Conservation (phyloP, 2,797 vertebrate species). For the Manis crassicaudata region DNA sequence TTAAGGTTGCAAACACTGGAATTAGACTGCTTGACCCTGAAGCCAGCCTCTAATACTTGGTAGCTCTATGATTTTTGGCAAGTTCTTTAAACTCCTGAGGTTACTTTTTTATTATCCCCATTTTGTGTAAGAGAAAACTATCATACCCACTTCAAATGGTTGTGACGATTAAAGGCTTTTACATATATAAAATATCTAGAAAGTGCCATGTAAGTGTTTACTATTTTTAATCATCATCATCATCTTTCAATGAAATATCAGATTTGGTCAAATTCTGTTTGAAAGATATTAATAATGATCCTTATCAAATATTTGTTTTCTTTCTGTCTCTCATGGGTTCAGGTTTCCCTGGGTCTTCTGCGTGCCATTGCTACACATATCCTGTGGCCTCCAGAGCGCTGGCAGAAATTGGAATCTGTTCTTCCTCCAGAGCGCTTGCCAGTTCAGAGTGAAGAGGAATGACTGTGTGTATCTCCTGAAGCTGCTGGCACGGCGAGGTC, state of each 20-base stretch:
- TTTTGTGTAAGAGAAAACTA: too few species aligned
- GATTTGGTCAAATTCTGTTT: background rate
- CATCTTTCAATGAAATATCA: background rate
- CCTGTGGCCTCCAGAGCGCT: constrained; percentile 87
- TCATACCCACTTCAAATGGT: background rate
- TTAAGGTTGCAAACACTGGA: background rate
- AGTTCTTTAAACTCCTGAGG: background rate
- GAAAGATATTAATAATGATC: background rate
- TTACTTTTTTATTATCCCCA: too few species aligned
- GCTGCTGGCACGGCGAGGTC: background rate
- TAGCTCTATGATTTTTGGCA: background rate
- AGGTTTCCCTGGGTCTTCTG: constrained; percentile 89
- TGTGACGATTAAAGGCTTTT: background rate
- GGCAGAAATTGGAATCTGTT: constrained; percentile 85
- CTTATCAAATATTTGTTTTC: background rate
- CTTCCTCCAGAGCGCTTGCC: constrained; percentile 84
- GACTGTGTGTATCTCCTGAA: background rate
- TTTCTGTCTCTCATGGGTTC: constrained; percentile 55
- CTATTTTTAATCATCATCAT: background rate
- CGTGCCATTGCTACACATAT: constrained; percentile 88
- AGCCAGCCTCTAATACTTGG: background rate
- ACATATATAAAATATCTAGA: background rate
- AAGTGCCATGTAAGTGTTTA: background rate
- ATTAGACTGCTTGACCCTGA: background rate
- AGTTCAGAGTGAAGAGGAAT: constrained; percentile 73